phyloP scores from a whole-genome alignment of 2,888 invertebrate species.

The Drosophila limbata region DNA sequence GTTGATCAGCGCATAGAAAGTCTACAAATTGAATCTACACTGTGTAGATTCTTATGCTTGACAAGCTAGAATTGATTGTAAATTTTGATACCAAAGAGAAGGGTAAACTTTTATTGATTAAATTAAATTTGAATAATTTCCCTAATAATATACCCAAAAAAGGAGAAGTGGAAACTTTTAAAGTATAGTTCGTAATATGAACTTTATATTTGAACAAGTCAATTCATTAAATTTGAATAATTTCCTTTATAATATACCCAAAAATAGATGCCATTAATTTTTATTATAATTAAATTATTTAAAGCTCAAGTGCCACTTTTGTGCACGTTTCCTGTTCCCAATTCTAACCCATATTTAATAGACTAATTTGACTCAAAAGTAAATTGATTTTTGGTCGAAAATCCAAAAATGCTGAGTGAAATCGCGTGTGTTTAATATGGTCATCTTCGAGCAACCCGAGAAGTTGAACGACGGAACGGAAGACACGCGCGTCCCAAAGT shows the following conservation, averaged over 20 bases:
- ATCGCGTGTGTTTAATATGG: constrained; percentile 45
- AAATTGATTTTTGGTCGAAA: constrained; percentile 33
- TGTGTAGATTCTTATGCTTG: background rate
- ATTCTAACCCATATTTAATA: constrained; percentile 12
- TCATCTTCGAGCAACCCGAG: constrained; percentile 27
- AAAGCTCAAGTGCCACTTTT: background rate
- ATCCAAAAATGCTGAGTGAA: constrained; percentile 31
- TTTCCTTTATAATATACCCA: constrained; percentile 9
- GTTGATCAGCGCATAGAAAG: constrained; percentile 16
- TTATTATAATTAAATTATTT: background rate
- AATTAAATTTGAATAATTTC: constrained; percentile 2
- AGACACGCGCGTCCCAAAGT: constrained; percentile 52
- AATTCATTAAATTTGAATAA: background rate
- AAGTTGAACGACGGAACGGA: constrained; percentile 56
- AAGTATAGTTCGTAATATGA: too few relatives aligned
- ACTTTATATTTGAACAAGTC: background rate
- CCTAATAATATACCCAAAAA: constrained; percentile 6
- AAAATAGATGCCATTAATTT: constrained; percentile 1
- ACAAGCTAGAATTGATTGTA: background rate
- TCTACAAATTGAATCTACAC: constrained; percentile 13
- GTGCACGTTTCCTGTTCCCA: constrained; percentile 32
- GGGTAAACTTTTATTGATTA: background rate
- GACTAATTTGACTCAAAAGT: constrained; percentile 22
- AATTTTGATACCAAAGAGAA: background rate
- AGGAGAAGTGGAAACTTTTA: too few relatives aligned